phyloP scores from a whole-genome alignment of 2,888 invertebrate species.

The Criorhina ranunculi region DNA sequence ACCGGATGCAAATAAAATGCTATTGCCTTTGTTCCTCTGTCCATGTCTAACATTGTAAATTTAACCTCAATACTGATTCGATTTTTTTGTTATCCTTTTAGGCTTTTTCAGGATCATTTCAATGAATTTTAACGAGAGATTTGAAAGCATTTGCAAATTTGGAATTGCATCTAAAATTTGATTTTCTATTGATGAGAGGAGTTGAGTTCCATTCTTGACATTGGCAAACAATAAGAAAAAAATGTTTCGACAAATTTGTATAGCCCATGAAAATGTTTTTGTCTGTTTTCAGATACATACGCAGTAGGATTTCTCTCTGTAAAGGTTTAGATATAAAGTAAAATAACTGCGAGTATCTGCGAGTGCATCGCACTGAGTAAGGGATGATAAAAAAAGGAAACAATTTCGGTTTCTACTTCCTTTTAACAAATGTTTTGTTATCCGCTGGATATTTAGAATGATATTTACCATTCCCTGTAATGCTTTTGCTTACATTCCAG shows the following conservation, averaged over 20 bases:
- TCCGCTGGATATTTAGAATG: no score
- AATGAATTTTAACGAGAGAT: conserved; percentile 41
- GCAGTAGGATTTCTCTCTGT: no score
- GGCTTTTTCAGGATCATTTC: background rate
- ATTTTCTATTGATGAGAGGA: conserved; percentile 14
- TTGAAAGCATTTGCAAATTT: background rate
- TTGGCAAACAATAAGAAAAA: background rate
- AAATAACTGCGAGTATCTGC: no score
- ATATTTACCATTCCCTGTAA: no score
- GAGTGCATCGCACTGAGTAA: no score
- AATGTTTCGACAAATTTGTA: background rate
- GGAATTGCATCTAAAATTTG: background rate
- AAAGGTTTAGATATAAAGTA: no score
- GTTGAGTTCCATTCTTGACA: background rate
- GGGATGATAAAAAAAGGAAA: no score
- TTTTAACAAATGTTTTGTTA: no score
- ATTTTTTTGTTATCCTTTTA: background rate
- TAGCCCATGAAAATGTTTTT: background rate
- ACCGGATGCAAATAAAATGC: conserved; percentile 35
- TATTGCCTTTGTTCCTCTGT: conserved; percentile 5
- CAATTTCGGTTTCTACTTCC: no score
- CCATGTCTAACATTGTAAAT: conserved; percentile 8
- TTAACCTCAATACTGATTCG: background rate
- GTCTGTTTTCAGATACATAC: background rate
- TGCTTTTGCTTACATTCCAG: no score